A percentile compares a stretch with the other conserved stretches of the same genome.
phyloP scores from a whole-genome alignment of 37 sponge, comb jelly and placozoan genomes.

The Oopsacas minuta region DNA sequence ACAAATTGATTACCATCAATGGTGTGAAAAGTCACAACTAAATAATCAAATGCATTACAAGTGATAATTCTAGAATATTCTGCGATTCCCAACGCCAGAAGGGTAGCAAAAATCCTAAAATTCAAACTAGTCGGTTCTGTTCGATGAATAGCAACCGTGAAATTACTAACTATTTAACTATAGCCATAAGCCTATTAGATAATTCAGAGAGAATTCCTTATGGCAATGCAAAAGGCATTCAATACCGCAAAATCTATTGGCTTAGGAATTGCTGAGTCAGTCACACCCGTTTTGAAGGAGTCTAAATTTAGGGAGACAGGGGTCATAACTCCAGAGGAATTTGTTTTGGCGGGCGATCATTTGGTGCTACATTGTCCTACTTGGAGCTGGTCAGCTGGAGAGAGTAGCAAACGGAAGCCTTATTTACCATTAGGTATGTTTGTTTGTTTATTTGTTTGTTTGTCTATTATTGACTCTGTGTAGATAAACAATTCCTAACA shows the following conservation, averaged over 20 bases:
- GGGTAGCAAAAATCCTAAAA: no score
- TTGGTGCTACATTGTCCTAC: conserved; percentile 96
- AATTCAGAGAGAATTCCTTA: background rate
- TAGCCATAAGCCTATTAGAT: background rate
- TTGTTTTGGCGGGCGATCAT: conserved; percentile 86
- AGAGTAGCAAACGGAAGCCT: conserved; percentile 41
- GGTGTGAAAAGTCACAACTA: no score
- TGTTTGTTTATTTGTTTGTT: background rate
- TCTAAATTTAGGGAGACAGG: conserved; percentile 93
- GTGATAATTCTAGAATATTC: no score
- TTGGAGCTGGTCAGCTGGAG: conserved; percentile 83
- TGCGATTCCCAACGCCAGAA: no score
- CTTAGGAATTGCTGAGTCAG: conserved; percentile 40
- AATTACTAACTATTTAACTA: no score
- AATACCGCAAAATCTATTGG: conserved; percentile 45
- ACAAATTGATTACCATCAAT: no score
- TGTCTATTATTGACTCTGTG: background rate
- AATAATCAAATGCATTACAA: no score
- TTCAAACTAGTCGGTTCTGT: no score
- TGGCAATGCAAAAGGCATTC: conserved; percentile 34
- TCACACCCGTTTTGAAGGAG: conserved; percentile 36
- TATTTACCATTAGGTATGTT: conserved; percentile 41
- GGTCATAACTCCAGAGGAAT: conserved; percentile 92
- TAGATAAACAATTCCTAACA: conserved; percentile 81
- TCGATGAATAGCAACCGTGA: no score